Conservation (phyloP, 1,140 invertebrate species). For the Drosophila guanche region DNA sequence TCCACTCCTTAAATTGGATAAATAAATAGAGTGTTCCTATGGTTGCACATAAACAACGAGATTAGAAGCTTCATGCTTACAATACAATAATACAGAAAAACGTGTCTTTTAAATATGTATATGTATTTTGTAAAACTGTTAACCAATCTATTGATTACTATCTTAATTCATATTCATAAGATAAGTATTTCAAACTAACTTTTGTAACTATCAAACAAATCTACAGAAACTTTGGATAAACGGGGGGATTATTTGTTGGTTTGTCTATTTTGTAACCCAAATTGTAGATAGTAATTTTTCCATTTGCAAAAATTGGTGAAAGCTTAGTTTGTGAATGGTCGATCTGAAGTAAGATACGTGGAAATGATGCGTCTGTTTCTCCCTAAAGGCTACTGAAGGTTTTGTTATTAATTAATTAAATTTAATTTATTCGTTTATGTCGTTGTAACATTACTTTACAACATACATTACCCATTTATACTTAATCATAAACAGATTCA, state of each 20-base stretch:
- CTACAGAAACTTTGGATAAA: constrained; percentile 22
- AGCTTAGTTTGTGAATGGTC: constrained; percentile 11
- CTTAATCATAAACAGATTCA: constrained; percentile 20
- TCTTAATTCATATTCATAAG: constrained; percentile 10
- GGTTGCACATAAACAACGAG: not conserved
- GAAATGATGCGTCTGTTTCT: constrained; percentile 15
- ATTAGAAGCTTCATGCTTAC: constrained; percentile 9
- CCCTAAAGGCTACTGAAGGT: constrained; percentile 31
- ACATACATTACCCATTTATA: constrained; percentile 27
- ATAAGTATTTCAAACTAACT: constrained; percentile 9
- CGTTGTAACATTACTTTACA: constrained; percentile 47
- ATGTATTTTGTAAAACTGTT: constrained; percentile 11
- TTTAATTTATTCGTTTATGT: constrained; percentile 24
- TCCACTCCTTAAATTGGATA: too few relatives aligned
- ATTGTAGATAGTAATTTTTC: constrained; percentile 8
- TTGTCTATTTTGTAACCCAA: constrained; percentile 13
- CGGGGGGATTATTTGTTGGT: constrained; percentile 6
- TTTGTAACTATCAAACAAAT: constrained; percentile 27
- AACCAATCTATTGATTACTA: constrained; percentile 26
- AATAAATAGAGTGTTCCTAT: too few relatives aligned
- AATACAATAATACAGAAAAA: not conserved
- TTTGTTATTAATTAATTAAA: constrained; percentile 29
- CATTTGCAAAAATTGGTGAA: constrained; percentile 14
- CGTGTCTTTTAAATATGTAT: not conserved
- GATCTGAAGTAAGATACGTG: constrained; percentile 26